Base-by-base conservation (phyloP, 1,140 invertebrate genomes). In the Frieseomelitta varia region DNA sequence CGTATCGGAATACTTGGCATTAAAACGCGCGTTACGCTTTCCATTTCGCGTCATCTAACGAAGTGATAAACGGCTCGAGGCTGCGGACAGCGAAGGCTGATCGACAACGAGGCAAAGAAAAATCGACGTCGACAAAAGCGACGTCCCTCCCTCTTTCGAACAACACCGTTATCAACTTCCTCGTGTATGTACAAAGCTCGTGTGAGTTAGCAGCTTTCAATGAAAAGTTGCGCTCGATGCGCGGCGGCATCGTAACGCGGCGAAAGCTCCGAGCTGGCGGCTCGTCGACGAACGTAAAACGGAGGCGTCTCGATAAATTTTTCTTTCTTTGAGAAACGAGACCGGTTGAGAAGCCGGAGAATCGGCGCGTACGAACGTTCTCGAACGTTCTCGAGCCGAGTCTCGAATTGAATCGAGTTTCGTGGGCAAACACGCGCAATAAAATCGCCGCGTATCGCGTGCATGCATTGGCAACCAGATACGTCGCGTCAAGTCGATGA, bases 401-500 rank as follows among this genome's bases (percentile, higher is more conserved):
- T 76, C 27, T 56, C 55, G 55, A 15, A 76, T 76, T 76, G 74
- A 77, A 77, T 77, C 74, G 27, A 63, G 56, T 77, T 77, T 53
- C 12, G 21, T 24, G 65, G 47, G 51, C 53, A 71, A 69, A 72
- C 24, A n/a, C 30, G 39, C 27, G 30, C 76, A 30, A 84, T 61
- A 65, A 84, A 84, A 72, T 79, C 10, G 39, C 17, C 51, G 19
- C 71, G 79, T 39, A 53, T 79, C 27, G 56, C 55, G 76, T 73
- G 79, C 68, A 65, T 47, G 74, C 68, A 79, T 79, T 51, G 81
- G 75, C 39, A 79, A 79, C 81, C 67, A 79, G 81, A 79, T 84
- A 84, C 71, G 51, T 84, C 78, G 69, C 83, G 83, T 79, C 83
- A 79, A 84, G 83, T 84, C 83, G 83, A 84, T 84, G 83, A 84